phyloP scores from a whole-genome alignment of 2,888 invertebrate genomes.

The Eupeodes latifasciatus region DNA sequence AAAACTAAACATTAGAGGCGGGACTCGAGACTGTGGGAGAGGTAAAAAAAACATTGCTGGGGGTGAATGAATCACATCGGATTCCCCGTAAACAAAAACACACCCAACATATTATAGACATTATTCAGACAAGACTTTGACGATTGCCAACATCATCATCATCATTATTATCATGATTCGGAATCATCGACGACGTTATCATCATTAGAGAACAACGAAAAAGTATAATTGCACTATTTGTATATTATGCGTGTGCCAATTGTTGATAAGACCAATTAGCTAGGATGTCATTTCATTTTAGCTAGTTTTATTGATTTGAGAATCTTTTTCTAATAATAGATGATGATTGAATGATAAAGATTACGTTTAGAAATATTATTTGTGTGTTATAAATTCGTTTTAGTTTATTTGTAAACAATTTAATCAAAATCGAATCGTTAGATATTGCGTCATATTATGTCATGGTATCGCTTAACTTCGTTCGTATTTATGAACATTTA shows the following conservation, averaged over 20 bases:
- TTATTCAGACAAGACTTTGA: conserved; percentile 17
- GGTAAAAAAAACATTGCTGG: conserved; percentile 26
- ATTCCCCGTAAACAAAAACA: conserved; percentile 62
- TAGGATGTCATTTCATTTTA: not conserved
- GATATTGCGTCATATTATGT: not conserved
- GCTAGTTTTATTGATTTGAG: conserved; percentile 27
- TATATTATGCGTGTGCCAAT: not conserved
- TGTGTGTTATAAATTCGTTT: conserved; percentile 5
- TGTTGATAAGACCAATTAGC: conserved; percentile 38
- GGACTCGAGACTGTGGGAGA: conserved; percentile 25
- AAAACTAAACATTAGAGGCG: conserved; percentile 42
- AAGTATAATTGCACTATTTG: conserved; percentile 42
- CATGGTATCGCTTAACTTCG: conserved; percentile 4
- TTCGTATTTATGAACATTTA: no score
- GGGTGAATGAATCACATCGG: conserved; percentile 72
- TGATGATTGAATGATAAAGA: conserved; percentile 24
- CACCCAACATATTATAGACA: conserved; percentile 41
- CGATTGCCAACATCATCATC: conserved; percentile 38
- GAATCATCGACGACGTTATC: conserved; percentile 42
- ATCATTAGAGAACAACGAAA: conserved; percentile 12
- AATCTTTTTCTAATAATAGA: conserved; percentile 51
- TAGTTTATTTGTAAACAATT: conserved; percentile 39
- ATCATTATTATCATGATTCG: not conserved
- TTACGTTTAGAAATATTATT: not conserved
- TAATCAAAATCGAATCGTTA: not conserved